Percentiles rank a stretch among this genome's conserved stretches.
phyloP scores from a whole-genome alignment of 2,797 vertebrate species.

The Siniperca undulata region DNA sequence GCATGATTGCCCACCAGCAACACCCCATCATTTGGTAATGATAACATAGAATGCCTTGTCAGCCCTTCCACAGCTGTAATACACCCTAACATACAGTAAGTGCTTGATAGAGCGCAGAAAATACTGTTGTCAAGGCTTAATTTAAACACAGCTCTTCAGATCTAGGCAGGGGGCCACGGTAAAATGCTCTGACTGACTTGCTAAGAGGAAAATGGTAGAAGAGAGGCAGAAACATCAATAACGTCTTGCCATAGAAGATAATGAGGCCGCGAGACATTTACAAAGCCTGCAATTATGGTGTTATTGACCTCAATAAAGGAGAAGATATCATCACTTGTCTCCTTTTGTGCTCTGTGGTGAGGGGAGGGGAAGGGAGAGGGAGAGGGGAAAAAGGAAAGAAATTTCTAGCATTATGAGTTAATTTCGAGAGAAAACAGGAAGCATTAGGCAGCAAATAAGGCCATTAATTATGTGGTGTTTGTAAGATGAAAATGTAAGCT shows the following conservation, averaged over 20 bases:
- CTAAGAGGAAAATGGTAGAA: slow-evolving; percentile 49
- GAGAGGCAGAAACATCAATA: slow-evolving; percentile 61
- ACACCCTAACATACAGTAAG: slow-evolving; percentile 21
- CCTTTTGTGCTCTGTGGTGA: slow-evolving; percentile 32
- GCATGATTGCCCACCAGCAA: slow-evolving; percentile 14
- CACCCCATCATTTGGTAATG: slow-evolving; percentile 47
- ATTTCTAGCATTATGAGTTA: slow-evolving; percentile 5
- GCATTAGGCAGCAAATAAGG: background rate
- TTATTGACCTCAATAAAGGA: slow-evolving; percentile 71
- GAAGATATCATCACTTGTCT: slow-evolving; percentile 59
- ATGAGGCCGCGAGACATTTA: slow-evolving; percentile 64
- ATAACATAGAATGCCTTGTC: slow-evolving; percentile 50
- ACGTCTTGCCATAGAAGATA: slow-evolving; percentile 52
- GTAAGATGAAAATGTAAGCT: background rate
- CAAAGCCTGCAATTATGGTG: slow-evolving; percentile 74
- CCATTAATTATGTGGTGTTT: background rate
- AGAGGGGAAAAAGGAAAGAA: slow-evolving; percentile 12
- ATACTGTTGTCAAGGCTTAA: slow-evolving; percentile 56
- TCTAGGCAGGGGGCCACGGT: slow-evolving; percentile 21
- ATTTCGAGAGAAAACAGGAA: slow-evolving; percentile 7
- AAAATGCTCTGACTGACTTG: slow-evolving; percentile 42
- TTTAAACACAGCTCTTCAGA: slow-evolving; percentile 56
- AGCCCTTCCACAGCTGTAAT: slow-evolving; percentile 48
- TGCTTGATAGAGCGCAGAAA: slow-evolving; percentile 43
- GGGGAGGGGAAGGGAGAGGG: slow-evolving; percentile 20